Percentiles rank a stretch among this genome's conserved stretches.
Conservation (phyloP, 2,888 invertebrate genomes). For the Cephus pygmeus region DNA sequence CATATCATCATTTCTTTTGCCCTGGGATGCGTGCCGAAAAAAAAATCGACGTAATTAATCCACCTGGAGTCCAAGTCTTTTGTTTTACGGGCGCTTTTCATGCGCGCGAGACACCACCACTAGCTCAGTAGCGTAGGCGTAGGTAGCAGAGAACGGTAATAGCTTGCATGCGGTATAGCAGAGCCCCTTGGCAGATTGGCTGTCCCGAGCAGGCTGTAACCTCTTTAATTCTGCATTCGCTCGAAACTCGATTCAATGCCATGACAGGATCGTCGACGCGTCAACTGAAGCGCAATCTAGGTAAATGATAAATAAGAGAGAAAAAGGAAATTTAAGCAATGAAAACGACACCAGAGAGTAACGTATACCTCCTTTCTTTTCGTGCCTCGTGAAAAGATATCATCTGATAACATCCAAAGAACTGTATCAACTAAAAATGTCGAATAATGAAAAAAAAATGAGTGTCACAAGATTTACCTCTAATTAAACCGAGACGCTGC, state of each 20-base stretch:
- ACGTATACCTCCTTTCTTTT: not conserved
- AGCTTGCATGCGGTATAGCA: not conserved
- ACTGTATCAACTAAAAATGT: not conserved
- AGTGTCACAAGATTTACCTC: not conserved
- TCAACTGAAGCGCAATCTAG: not conserved
- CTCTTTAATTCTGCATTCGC: conserved; percentile 30
- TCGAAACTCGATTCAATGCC: conserved; percentile 28
- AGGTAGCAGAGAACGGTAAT: not conserved
- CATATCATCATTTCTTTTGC: not conserved
- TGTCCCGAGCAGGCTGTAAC: conserved; percentile 23
- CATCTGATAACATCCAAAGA: not conserved
- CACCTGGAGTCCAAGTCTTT: conserved; percentile 20
- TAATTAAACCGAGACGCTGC: not conserved
- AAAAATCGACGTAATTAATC: conserved; percentile 13
- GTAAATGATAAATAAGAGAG: not conserved
- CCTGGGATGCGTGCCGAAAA: not conserved
- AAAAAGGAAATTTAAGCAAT: not conserved
- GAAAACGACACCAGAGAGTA: not conserved
- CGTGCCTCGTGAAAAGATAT: not conserved
- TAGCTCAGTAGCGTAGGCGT: not conserved
- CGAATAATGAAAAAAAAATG: not conserved
- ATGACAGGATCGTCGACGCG: conserved; percentile 20
- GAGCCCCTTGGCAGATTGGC: conserved; percentile 23
- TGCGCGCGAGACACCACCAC: conserved; percentile 8
- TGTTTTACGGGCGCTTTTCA: conserved; percentile 23